Conservation (phyloP, 1,140 invertebrate species). For the Danaus plexippus region DNA sequence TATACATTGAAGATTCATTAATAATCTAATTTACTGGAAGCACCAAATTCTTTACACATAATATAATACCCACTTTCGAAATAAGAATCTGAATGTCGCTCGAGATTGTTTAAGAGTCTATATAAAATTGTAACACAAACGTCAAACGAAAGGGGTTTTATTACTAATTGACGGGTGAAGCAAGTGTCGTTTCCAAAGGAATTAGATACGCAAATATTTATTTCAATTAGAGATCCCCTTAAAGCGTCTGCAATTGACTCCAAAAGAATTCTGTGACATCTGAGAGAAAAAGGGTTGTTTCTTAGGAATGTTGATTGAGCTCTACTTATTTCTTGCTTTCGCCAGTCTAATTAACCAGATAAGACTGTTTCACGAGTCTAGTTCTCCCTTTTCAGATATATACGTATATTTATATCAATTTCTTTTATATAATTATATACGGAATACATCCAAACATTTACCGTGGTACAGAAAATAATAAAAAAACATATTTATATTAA, state of each 20-base stretch:
- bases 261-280: constrained; percentile 57
- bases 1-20: too few relatives aligned
- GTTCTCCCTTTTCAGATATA: too few relatives aligned
- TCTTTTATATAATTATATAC: too few relatives aligned
- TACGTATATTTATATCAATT: too few relatives aligned
- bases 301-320: constrained; percentile 50
- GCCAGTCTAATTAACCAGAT: constrained; percentile 55
- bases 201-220: constrained; percentile 67
- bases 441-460: too few relatives aligned
- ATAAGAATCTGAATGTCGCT: background rate
- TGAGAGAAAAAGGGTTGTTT: constrained; percentile 61
- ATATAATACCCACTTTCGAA: too few relatives aligned
- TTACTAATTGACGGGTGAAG: constrained; percentile 44
- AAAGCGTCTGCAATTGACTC: constrained; percentile 53
- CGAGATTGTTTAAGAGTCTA: constrained; percentile 6
- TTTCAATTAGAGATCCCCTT: constrained; percentile 58
- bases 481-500: too few relatives aligned
- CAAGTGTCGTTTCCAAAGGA: constrained; percentile 48
- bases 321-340: constrained; percentile 46
- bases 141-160: constrained; percentile 12
- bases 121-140: constrained; percentile 12
- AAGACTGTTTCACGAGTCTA: constrained; percentile 15
- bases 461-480: too few relatives aligned
- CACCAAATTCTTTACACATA: too few relatives aligned
- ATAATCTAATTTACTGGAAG: too few relatives aligned